Evolutionary conservation across 2,797 vertebrate species (phyloP), one percentile per base, ranked within the genome.

Genomic region (Epinephelus coioides): DNA sequence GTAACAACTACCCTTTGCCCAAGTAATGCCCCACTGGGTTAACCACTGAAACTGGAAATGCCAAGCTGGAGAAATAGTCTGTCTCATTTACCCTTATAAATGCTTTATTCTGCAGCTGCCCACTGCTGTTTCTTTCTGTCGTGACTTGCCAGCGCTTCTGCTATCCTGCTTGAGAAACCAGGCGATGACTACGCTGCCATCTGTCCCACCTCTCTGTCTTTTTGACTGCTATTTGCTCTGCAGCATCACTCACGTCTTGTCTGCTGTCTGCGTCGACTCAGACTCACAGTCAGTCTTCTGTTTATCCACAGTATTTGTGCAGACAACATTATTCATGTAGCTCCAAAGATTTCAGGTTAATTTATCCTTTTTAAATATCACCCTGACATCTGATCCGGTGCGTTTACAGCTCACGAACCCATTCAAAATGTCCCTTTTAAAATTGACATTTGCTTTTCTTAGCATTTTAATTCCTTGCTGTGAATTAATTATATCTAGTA

Each of bases 321-420:
- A 69, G 40, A 81, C 53, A 51, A 19, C 17, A 81, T 82, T 61
- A 83, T 74, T 85, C 72, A 83, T 68, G 70, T 46, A 49, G 61
- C 66, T 51, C 21, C 19, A 69, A 30, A 40, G 61, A 85, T 44
- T 63, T 68, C 49, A 80, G 70, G 74, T 71, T 82, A 30, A 83
- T 83, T 79, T 50, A 78, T 88, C 72, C n/a, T 62, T 65, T 85
- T 80, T 68, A 73, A 78, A 89, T 78, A 84, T 71, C 60, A 84
- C 38, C 23, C 65, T 47, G 56, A 53, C 68, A 75, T 74, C 53
- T 61, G 54, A 75, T 74, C 57, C 11, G 8, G 25, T 30, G 53
- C 27, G 5, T 67, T 83, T 66, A 62, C 23, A 34, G 23, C 72
- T 69, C 43, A 74, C 60, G 50, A 51, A 25, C 43, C 70, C 53